Evolutionary conservation across 2,797 vertebrate genomes (phyloP).

Genomic region (Coendou prehensilis): DNA sequence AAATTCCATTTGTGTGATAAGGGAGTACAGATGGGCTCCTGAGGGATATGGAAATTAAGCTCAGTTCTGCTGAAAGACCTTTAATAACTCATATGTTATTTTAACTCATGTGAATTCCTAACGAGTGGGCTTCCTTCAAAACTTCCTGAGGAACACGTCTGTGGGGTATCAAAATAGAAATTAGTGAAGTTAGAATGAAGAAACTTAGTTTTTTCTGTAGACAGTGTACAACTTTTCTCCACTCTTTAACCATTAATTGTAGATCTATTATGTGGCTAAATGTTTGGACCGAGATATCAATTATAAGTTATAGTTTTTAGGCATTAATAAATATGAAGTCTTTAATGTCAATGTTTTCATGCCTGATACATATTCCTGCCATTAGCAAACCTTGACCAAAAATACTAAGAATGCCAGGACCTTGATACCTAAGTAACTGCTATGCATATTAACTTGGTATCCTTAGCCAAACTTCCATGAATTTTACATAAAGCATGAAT

Average conservation of each 20-base stretch:
- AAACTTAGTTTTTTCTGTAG: constrained; percentile 61
- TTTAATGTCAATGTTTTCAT: constrained; percentile 29
- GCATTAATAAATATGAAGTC: constrained; percentile 17
- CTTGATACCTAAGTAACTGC: neutral
- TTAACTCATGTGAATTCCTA: constrained; percentile 84
- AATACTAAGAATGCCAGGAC: neutral
- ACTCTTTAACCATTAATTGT: neutral
- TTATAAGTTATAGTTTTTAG: constrained; percentile 40
- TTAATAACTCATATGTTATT: constrained; percentile 89
- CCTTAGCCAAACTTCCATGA: neutral
- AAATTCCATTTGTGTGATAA: constrained; percentile 86
- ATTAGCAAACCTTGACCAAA: constrained; percentile 20
- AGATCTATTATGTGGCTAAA: neutral
- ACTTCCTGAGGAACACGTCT: constrained; percentile 82
- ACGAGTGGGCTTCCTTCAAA: constrained; percentile 83
- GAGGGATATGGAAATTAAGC: constrained; percentile 88
- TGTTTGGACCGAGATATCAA: neutral
- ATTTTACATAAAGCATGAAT: constrained; percentile 41
- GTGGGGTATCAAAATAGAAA: constrained; percentile 76
- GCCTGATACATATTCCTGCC: neutral
- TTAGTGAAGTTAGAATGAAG: constrained; percentile 59
- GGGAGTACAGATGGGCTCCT: constrained; percentile 81
- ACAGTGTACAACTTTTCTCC: constrained; percentile 30
- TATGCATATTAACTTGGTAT: neutral
- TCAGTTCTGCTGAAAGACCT: constrained; percentile 86